These are phyloP conservation scores for Decapterus maruadsi DNA, from an alignment of 2,797 vertebrate genomes.

Conservation along the genomic window DNA sequence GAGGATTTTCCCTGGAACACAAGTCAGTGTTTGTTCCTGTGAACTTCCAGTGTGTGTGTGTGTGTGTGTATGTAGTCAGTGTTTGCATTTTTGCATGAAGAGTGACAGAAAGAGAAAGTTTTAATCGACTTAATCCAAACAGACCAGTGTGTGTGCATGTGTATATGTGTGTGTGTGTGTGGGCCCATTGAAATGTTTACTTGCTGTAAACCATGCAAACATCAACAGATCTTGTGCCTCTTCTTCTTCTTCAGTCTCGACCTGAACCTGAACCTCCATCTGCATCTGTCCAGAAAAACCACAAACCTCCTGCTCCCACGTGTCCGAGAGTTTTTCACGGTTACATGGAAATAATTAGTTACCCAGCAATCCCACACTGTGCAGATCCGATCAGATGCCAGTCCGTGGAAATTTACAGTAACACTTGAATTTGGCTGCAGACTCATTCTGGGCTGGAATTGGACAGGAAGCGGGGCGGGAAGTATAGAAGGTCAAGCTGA, in stretches of 20 bases:
- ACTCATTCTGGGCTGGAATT: neutral
- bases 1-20: conserved; percentile 10
- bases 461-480: neutral
- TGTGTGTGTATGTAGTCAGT: neutral
- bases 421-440: neutral
- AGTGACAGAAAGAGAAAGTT: neutral
- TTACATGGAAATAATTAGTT: neutral
- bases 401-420: neutral
- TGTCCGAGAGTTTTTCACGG: neutral
- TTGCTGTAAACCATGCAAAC: neutral
- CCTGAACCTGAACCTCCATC: neutral
- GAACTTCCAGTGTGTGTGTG: neutral
- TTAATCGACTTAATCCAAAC: neutral
- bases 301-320: neutral
- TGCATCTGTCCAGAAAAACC: neutral
- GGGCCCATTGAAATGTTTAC: conserved; percentile 8
- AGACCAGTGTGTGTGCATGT: neutral
- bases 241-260: neutral
- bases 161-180: neutral
- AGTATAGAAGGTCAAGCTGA: neutral
- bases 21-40: neutral
- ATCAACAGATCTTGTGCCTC: conserved; percentile 1
- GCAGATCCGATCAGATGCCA: neutral
- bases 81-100: neutral
- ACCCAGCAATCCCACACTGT: no score